Conservation (phyloP, 2,113 vertebrate genomes). For the Chunga burmeisteri region DNA sequence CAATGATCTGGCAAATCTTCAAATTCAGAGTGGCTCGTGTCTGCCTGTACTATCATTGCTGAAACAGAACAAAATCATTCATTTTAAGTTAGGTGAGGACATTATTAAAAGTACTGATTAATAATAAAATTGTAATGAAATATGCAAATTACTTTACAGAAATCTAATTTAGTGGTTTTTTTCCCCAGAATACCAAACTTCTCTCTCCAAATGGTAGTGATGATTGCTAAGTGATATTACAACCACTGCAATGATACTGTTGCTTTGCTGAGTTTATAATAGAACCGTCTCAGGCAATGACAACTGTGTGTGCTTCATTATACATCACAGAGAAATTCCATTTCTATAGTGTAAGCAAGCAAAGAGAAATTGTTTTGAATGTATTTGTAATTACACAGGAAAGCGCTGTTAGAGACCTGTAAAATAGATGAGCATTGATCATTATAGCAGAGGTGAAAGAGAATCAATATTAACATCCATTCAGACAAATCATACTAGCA, state of each 20-base stretch:
- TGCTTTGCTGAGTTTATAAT: background rate
- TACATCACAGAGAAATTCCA: background rate
- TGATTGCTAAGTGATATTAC: background rate
- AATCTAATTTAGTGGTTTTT: background rate
- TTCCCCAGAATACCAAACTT: background rate
- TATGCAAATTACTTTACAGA: background rate
- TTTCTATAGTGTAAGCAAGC: background rate
- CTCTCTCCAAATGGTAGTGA: background rate
- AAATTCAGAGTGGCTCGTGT: background rate
- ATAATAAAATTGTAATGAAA: background rate
- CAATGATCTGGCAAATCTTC: background rate
- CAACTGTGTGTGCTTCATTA: background rate
- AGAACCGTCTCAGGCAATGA: background rate
- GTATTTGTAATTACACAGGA: background rate
- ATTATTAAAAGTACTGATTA: background rate
- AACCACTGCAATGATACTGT: background rate
- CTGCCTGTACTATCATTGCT: background rate
- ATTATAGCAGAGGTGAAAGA: background rate
- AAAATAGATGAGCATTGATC: background rate
- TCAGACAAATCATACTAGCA: background rate
- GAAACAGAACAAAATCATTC: background rate
- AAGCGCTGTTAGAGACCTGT: background rate
- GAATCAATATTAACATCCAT: background rate
- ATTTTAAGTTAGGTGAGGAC: background rate
- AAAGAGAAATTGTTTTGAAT: background rate